phyloP scores from a whole-genome alignment of 2,113 vertebrate genomes.

The Polypterus bichir region DNA sequence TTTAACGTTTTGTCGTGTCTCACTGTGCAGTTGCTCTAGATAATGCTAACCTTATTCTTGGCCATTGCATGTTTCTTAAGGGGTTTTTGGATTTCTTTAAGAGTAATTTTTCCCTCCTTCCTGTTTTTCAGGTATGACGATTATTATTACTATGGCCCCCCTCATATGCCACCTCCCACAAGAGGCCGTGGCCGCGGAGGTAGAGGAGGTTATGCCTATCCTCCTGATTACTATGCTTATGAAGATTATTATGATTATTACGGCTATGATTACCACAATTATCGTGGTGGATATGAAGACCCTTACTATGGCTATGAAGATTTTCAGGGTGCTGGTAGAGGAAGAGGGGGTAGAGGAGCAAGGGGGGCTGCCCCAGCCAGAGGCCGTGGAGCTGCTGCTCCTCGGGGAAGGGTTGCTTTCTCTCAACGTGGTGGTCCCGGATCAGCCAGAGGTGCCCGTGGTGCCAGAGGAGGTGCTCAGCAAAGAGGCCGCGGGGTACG shows the following conservation, averaged over 20 bases:
- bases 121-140: conserved; percentile 78
- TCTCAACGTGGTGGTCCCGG: conserved; percentile 84
- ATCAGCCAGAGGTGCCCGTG: conserved; percentile 74
- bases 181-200: conserved; percentile 79
- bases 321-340: conserved; percentile 81
- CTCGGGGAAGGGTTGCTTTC: conserved; percentile 82
- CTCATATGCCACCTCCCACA: conserved; percentile 80
- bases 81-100: too few species aligned
- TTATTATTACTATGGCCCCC: conserved; percentile 93
- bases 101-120: not conserved
- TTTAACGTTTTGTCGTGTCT: too few species aligned
- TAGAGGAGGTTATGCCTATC: conserved; percentile 81
- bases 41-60: too few species aligned
- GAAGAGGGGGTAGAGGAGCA: conserved; percentile 76
- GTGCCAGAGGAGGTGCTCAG: conserved; percentile 83
- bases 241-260: conserved; percentile 98
- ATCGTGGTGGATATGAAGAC: conserved; percentile 96
- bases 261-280: conserved; percentile 94
- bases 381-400: conserved; percentile 72
- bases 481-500: conserved; percentile 98
- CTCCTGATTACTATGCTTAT: conserved; percentile 90
- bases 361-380: conserved; percentile 77
- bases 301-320: conserved; percentile 97
- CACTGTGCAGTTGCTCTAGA: too few species aligned
- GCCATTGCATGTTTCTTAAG: too few species aligned